Evolutionary conservation across 2,888 invertebrate species (phyloP).

Genomic region (Eulithis testata): DNA sequence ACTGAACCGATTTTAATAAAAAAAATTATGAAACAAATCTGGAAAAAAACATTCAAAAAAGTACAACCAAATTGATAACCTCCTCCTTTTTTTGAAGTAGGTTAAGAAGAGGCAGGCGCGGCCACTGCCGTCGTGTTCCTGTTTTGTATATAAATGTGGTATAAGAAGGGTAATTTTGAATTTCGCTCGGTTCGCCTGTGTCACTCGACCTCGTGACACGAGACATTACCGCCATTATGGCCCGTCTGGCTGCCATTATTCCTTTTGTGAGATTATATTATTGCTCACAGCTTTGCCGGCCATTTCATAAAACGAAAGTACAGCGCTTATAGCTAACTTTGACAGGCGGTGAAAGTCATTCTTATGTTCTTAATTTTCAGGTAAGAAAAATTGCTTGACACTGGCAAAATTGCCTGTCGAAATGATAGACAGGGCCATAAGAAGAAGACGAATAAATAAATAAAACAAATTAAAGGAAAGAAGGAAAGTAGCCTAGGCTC

Average conservation of each 20-base stretch:
- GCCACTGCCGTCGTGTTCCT: background rate
- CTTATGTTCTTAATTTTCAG: conserved; percentile 20
- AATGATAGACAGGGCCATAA: no score
- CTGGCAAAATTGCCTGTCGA: no score
- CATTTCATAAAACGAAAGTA: conserved; percentile 16
- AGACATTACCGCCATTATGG: conserved; percentile 46
- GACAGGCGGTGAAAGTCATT: background rate
- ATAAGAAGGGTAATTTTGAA: conserved; percentile 62
- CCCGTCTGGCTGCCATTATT: conserved; percentile 38
- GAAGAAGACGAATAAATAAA: no score
- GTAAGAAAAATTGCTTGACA: conserved; percentile 6
- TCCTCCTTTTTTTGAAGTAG: no score
- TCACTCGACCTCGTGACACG: conserved; percentile 43
- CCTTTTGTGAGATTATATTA: conserved; percentile 25
- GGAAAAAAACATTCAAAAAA: no score
- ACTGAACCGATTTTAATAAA: no score
- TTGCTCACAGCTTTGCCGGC: conserved; percentile 20
- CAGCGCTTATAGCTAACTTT: conserved; percentile 1
- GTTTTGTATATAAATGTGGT: conserved; percentile 42
- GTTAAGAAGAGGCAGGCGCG: background rate
- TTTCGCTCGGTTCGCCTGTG: conserved; percentile 58
- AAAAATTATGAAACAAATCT: no score
- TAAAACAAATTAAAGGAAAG: no score
- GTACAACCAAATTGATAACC: no score
- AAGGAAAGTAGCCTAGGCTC: no score